These are phyloP conservation scores for Enteromius fasciolatus DNA, from an alignment of 2,797 vertebrate genomes.

Conservation along the genomic window DNA sequence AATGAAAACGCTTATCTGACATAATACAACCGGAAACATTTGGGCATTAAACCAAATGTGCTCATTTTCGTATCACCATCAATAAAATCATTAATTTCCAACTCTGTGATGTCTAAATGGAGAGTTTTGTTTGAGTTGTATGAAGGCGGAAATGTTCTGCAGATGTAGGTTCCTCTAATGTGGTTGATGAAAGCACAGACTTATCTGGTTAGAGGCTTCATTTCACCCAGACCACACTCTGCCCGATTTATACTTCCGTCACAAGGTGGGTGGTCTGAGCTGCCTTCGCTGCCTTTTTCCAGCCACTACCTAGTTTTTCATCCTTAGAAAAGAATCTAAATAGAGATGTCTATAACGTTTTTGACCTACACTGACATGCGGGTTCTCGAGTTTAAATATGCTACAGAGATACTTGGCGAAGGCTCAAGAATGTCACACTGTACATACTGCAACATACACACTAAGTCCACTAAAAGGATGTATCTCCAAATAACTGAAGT, in stretches of 20 bases:
- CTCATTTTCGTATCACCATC: conserved; percentile 63
- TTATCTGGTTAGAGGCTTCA: conserved; percentile 77
- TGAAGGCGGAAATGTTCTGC: conserved; percentile 76
- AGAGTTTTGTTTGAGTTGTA: conserved; percentile 72
- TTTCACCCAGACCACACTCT: conserved; percentile 69
- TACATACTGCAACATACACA: conserved; percentile 13
- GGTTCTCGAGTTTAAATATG: conserved; percentile 39
- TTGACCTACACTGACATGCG: conserved; percentile 38
- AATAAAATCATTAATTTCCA: conserved; percentile 77
- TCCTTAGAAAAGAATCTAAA: conserved; percentile 67
- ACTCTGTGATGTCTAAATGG: conserved; percentile 78
- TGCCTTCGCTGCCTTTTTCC: conserved; percentile 55
- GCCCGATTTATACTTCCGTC: conserved; percentile 65
- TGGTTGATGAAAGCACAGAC: conserved; percentile 81
- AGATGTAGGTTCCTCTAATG: conserved; percentile 79
- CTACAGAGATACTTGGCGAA: conserved; percentile 15
- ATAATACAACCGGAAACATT: background rate
- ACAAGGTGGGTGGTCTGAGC: conserved; percentile 76
- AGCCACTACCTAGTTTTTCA: conserved; percentile 55
- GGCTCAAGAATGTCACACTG: conserved; percentile 31
- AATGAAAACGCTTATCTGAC: background rate
- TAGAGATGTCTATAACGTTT: conserved; percentile 31
- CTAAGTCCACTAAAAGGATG: conserved; percentile 15
- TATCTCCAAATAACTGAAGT: conserved; percentile 17
- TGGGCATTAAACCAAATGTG: conserved; percentile 37